Evolutionary conservation across 2,888 invertebrate species (phyloP), one percentile per base, ranked within the genome.

Genomic region (Philonicus albiceps): DNA sequence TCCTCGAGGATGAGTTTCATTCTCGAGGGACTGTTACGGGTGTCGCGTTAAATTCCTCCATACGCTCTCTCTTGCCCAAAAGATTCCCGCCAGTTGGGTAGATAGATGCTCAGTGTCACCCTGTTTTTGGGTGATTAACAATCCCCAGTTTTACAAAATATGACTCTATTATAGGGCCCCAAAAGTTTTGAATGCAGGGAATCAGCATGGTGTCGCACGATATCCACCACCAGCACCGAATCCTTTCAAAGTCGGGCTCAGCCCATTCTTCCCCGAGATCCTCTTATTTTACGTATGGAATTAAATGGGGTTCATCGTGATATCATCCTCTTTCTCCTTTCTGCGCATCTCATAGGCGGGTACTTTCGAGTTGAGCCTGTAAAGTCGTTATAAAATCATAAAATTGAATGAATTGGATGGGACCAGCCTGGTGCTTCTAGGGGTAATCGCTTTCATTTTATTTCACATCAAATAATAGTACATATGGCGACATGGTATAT

Each of bases 121-220:
- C 84, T 49, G 72, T 30, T 85, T 30, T 85, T 55, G 73, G 85
- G 85, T 75, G 85, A 85, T 85, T 85, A 85, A 85, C 85, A 75
- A 85, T 85, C 85, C 85, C 75, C 85, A 53, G 43, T 85, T 85
- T 85, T 75, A 37, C 37, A 75, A 85, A 85, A 85, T 85, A 85
- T 85, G 75, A 85, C 85, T 85, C 85, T 75, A 85, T 85, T 76
- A 85, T 55, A 43, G 49, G 34, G 64, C 22, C 64, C 27, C 64
- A 19, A 64, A 22, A 11, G n/a, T n/a, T 64, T 64, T 64, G 64
- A 64, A 27, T 64, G 34, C 34, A 81, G 73, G 84, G 84, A 40
- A 55, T 81, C 55, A 81, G 37, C 64, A n/a, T 80, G 53, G 74
- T 76, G 40, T 13, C 76, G 27, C 49, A 30, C 43, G 27, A 78